phyloP scores from a whole-genome alignment of 2,113 vertebrate species.

The Trogon surrucura region DNA sequence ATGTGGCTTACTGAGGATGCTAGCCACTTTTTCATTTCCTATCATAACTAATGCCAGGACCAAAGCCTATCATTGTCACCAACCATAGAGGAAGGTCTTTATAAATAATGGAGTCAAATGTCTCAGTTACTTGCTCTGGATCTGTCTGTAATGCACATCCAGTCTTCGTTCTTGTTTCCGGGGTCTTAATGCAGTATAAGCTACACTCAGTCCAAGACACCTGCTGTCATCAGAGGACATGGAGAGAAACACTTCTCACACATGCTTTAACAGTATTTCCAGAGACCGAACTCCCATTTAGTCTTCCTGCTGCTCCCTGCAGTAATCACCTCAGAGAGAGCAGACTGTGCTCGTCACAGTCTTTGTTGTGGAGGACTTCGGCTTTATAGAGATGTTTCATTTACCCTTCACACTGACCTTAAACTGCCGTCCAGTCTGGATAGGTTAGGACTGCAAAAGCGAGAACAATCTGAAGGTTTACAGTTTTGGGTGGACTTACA shows the following conservation, averaged over 20 bases:
- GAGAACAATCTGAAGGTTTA: neutral
- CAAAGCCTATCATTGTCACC: neutral
- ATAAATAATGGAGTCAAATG: neutral
- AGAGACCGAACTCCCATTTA: neutral
- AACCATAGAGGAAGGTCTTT: neutral
- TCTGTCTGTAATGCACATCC: neutral
- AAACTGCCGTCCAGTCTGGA: accelerated
- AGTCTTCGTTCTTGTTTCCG: neutral
- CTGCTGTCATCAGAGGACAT: neutral
- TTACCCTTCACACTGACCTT: neutral
- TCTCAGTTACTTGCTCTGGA: neutral
- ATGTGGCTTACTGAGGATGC: neutral
- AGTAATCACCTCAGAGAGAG: neutral
- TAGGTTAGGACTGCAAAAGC: neutral
- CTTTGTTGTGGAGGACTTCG: neutral
- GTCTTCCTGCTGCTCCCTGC: neutral
- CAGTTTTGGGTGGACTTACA: neutral
- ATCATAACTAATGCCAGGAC: neutral
- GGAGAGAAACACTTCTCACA: neutral
- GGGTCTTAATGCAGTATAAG: neutral
- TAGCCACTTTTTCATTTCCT: neutral
- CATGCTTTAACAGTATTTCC: neutral
- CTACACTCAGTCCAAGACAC: neutral
- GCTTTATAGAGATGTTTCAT: neutral
- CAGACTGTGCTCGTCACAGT: neutral